Evolutionary conservation across 2,113 vertebrate genomes (phyloP), one percentile per base, ranked within the genome.

Genomic region (Oncorhynchus kisutch): DNA sequence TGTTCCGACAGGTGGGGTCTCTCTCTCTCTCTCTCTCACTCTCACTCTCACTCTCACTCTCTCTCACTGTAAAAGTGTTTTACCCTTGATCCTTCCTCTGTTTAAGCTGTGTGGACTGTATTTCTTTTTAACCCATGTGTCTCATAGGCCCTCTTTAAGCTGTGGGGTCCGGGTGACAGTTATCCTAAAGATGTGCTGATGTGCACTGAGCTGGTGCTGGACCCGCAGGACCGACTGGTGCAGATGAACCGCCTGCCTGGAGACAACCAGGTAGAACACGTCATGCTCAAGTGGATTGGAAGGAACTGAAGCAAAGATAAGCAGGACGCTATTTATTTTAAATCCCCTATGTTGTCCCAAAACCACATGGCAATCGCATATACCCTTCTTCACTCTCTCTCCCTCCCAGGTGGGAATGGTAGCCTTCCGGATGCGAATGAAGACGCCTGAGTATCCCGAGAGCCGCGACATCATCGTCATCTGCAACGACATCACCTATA

Each of bases 231-330:
- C 4, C 91, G 94, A 67, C 90, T 99, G 1, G 94, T 95, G 67
- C 96, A 98, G 87, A 94, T 99, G 95, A 99, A 99, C 92, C 95
- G 96, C 4, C 93, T 96, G 29, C 96, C 98, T 8, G 98, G 96
- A 78, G 95, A 96, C 59, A 99, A 99, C 0, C 93, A 98, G 90
- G 98, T 98, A 90, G 11, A 83, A 29, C 48, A 51, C 16, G 16
- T 24, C 24, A 65, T 5, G 2, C 73, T 75, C n/a, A 8, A 8
- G n/a, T n/a, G 20, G 7, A 22, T 18, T 64, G 20, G 39, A 12
- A 45, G 39, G 20, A n/a, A 64, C 20, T 11, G 0, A 25, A 64
- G 25, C 24, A 25, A 8, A 64, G 60, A 22, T 4, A 4, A 9
- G 24, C 60, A 64, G 39, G 39, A 45, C 39, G 0, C 39, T 12